Evolutionary conservation across 2,113 vertebrate species (phyloP).

Genomic region (Lamprotornis superbus): DNA sequence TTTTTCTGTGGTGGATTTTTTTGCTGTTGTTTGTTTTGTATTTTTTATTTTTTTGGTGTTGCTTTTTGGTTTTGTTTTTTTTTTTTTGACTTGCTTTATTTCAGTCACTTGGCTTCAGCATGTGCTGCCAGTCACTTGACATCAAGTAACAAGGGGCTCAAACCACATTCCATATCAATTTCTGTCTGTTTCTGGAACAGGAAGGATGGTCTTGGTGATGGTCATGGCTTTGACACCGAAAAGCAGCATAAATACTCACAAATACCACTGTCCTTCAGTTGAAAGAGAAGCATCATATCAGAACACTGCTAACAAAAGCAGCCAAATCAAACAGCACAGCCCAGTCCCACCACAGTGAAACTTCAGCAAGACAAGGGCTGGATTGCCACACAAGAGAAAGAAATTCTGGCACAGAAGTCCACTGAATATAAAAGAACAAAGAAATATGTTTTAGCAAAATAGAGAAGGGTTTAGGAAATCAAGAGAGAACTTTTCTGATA

Average conservation of each 20-base stretch:
- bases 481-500: background rate
- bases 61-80: background rate
- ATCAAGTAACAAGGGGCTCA: background rate
- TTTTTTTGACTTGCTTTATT: background rate
- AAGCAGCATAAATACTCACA: background rate
- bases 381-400: background rate
- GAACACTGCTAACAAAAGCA: background rate
- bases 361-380: background rate
- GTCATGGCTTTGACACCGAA: background rate
- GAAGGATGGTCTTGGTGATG: background rate
- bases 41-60: background rate
- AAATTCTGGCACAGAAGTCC: background rate
- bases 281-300: background rate
- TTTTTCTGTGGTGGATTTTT: too few species aligned
- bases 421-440: background rate
- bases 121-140: background rate
- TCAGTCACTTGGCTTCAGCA: background rate
- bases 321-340: background rate
- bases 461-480: background rate
- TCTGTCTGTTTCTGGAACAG: background rate
- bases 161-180: background rate
- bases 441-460: background rate
- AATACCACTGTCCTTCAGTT: rapidly evolving
- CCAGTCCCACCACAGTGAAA: background rate
- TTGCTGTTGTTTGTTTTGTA: too few species aligned